Evolutionary conservation across 37 sponge, comb jelly and placozoan genomes (phyloP).

Genomic region (Cladorhizidae sp.): DNA sequence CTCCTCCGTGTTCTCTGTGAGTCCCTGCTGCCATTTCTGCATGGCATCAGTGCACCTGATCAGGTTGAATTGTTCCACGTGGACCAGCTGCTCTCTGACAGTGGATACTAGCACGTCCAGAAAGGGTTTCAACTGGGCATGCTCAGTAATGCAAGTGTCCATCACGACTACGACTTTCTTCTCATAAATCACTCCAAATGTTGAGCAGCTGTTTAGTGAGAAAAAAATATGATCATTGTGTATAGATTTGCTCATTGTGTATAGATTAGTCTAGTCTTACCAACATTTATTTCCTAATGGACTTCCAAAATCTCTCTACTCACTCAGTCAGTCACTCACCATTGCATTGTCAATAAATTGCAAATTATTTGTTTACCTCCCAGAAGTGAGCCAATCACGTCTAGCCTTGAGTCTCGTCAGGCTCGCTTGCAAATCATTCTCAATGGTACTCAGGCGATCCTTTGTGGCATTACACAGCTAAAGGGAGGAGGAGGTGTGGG

Average conservation of each 20-base stretch:
- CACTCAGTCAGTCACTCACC: background rate
- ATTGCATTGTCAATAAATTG: background rate
- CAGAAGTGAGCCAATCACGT: conserved; percentile 70
- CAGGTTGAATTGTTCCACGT: conserved; percentile 51
- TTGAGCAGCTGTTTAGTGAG: conserved; percentile 41
- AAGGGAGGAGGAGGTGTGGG: background rate
- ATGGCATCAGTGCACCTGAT: conserved; percentile 46
- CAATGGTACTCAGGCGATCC: background rate
- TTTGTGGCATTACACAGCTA: conserved; percentile 13
- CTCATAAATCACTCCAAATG: conserved; percentile 60
- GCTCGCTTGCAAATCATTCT: conserved; percentile 40
- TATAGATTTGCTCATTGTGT: background rate
- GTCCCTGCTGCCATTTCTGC: conserved; percentile 18
- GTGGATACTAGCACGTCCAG: conserved; percentile 11
- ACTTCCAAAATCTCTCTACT: too few species aligned
- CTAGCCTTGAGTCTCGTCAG: conserved; percentile 60
- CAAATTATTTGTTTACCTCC: conserved; percentile 56
- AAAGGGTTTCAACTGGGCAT: conserved; percentile 26
- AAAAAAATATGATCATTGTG: background rate
- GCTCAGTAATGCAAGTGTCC: conserved; percentile 9
- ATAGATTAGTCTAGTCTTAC: background rate
- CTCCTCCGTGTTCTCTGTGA: conserved; percentile 24
- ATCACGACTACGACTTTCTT: conserved; percentile 49
- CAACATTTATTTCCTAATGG: too few species aligned
- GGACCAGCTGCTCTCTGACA: conserved; percentile 56